Conservation (phyloP, 2,888 invertebrate species). For the Netelia inedita region DNA sequence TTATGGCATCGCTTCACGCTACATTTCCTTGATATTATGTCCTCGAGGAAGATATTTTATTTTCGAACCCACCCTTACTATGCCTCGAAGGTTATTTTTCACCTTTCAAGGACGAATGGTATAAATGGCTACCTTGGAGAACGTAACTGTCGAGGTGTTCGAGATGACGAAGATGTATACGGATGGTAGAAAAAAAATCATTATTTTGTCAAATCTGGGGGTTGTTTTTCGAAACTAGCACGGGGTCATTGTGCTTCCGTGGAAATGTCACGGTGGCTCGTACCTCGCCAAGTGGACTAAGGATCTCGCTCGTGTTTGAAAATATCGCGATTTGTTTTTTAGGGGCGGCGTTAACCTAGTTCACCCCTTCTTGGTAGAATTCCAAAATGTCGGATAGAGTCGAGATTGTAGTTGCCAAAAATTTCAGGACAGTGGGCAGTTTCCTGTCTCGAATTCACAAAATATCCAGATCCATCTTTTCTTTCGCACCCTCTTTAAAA, state of each 20-base stretch:
- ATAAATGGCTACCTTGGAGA: neutral
- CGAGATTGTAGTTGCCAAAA: slow-evolving; percentile 75
- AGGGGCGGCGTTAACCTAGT: slow-evolving; percentile 78
- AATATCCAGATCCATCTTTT: neutral
- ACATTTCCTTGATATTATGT: slow-evolving; percentile 70
- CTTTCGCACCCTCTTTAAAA: neutral
- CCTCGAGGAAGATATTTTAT: slow-evolving; percentile 29
- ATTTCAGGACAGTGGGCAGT: slow-evolving; percentile 66
- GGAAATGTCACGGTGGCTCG: slow-evolving; percentile 2
- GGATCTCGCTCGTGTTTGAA: slow-evolving; percentile 14
- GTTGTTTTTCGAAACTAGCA: too few species aligned
- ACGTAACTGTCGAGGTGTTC: neutral
- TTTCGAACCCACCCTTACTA: neutral
- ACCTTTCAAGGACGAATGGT: neutral
- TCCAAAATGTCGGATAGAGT: slow-evolving; percentile 75
- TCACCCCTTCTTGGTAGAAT: slow-evolving; percentile 78
- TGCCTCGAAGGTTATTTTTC: neutral
- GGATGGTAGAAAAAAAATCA: neutral
- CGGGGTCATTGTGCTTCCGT: slow-evolving; percentile 27
- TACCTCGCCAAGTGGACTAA: slow-evolving; percentile 43
- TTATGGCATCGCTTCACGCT: slow-evolving; percentile 69
- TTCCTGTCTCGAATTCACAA: slow-evolving; percentile 4
- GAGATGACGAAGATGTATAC: neutral
- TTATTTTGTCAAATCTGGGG: neutral
- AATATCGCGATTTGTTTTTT: slow-evolving; percentile 64